Evolutionary conservation across 2,113 vertebrate species (phyloP).

Genomic region (Poeciliopsis occidentalis): DNA sequence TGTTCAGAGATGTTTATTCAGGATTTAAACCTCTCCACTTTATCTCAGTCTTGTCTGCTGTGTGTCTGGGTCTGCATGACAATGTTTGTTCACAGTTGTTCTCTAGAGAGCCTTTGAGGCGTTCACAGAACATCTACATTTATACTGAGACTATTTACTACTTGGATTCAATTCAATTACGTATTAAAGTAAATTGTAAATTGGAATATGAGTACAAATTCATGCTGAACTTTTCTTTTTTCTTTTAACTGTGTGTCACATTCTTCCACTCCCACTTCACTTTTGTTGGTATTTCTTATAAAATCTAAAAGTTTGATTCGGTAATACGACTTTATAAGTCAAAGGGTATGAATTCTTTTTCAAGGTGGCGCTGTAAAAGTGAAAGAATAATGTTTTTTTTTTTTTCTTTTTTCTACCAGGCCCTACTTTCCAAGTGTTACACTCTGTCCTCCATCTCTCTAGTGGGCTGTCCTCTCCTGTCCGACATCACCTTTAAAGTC

Average conservation of each 20-base stretch:
- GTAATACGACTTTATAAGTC: not conserved
- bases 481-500: conserved; percentile 78
- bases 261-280: not conserved
- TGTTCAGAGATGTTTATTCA: not conserved
- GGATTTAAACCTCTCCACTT: not conserved
- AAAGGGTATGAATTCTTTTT: not conserved
- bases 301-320: not conserved
- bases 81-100: not conserved
- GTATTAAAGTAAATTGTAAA: not conserved
- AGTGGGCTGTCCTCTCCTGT: conserved; percentile 79
- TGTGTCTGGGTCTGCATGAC: not conserved
- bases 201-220: not conserved
- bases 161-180: not conserved
- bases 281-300: not conserved
- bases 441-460: conserved; percentile 77
- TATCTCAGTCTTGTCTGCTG: not conserved
- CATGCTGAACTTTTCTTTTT: not conserved
- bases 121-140: not conserved
- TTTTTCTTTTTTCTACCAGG: conserved; percentile 62
- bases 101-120: not conserved
- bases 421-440: conserved; percentile 77
- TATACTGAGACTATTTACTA: not conserved
- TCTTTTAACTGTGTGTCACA: not conserved
- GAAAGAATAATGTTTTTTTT: not conserved
- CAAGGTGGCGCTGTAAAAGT: not conserved